Evolutionary conservation across 1,140 invertebrate species (phyloP), one percentile per base, ranked within the genome.

Genomic region (Drosophila littoralis): DNA sequence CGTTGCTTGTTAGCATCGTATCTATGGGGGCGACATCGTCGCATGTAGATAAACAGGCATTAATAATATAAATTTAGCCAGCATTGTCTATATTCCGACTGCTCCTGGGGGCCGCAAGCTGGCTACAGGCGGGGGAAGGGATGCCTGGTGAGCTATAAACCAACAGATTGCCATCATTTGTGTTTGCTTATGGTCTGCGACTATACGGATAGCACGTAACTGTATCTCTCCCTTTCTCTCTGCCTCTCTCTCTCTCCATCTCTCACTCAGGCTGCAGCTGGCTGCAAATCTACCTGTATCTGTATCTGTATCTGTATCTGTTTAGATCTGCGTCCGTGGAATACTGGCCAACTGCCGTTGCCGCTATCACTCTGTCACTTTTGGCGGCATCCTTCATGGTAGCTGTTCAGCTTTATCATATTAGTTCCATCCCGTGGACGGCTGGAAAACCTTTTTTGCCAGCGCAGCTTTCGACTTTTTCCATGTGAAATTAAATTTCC

Each of bases 21-120:
- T 66, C 8, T 66, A 70, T 55, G 58, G n/a, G 43, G 36, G 71
- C 71, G 71, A 85, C 82, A 79, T 76, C 83, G 83, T 82, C 76
- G 83, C 84, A 88, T 86, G 75, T 79, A 77, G 83, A 86, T 88
- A 86, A 88, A 88, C 83, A 86, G 83, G 72, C 83, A 86, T 86
- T 86, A 88, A 86, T 83, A 88, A 86, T 86, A 82, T 77, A 86
- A 79, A 86, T 86, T 86, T 76, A 79, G 79, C 52, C 63, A 76
- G 58, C 33, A 65, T 69, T 68, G 45, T 69, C 60, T 48, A 43
- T 46, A 60, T 48, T 17, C 22, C 45, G 45, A 32, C 36, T 51
- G 45, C 46, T 22, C 42, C 42, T 42, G 9, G 2, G 2, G 28
- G 22, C 5, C 13, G 36, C 13, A 32, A 46, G 38, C 9, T 33